phyloP scores from a whole-genome alignment of 1,140 invertebrate species.

The Lerema accius region DNA sequence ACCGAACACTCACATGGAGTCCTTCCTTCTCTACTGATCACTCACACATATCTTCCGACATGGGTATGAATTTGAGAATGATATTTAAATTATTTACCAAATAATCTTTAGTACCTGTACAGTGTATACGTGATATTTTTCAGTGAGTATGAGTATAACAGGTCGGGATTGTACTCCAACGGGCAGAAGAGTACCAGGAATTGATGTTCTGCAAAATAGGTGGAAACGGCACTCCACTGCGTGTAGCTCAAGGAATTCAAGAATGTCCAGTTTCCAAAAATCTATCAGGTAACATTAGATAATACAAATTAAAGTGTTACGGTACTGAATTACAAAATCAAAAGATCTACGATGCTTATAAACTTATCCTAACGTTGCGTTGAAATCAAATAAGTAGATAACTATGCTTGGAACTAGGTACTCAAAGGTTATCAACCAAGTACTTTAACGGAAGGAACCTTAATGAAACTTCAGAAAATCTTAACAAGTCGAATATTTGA shows the following conservation, averaged over 20 bases:
- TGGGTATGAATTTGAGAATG: conserved; percentile 16
- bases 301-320: too few species aligned
- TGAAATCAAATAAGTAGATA: too few species aligned
- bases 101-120: neutral
- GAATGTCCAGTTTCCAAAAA: conserved; percentile 68
- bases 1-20: conserved; percentile 49
- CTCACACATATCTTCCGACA: conserved; percentile 37
- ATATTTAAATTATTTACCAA: neutral
- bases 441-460: too few species aligned
- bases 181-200: conserved; percentile 24
- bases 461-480: too few species aligned
- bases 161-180: conserved; percentile 1
- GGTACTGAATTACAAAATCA: too few species aligned
- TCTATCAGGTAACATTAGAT: conserved; percentile 72
- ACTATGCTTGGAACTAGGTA: too few species aligned
- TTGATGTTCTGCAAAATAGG: conserved; percentile 40
- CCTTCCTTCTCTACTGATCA: conserved; percentile 55
- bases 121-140: neutral
- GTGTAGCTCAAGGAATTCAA: conserved; percentile 61
- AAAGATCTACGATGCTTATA: too few species aligned
- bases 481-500: too few species aligned
- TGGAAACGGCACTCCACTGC: conserved; percentile 56
- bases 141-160: conserved; percentile 13
- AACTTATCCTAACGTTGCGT: too few species aligned
- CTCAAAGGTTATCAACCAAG: too few species aligned